A percentile compares a stretch with the other conserved stretches of the same genome.
Conservation (phyloP, 2,888 invertebrate genomes). For the Tachystola acroxantha region DNA sequence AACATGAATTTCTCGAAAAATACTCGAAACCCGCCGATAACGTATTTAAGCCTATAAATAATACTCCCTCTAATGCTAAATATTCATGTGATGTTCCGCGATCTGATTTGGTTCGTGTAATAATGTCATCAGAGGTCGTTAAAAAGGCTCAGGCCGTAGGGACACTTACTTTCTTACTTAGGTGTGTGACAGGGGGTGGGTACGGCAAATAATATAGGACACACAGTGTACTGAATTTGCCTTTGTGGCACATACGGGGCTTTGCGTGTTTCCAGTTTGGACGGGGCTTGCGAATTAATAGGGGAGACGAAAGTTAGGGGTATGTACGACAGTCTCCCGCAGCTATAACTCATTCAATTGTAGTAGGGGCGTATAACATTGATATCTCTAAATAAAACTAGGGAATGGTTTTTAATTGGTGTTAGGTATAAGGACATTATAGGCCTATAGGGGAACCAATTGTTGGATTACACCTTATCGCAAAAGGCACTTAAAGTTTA, state of each 20-base stretch:
- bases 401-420: too few relatives aligned
- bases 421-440: too few relatives aligned
- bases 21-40: too few relatives aligned
- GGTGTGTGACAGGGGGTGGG: constrained; percentile 9
- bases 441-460: not conserved
- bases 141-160: constrained; percentile 2
- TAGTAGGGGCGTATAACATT: too few relatives aligned
- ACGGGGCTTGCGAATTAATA: not conserved
- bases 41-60: too few relatives aligned
- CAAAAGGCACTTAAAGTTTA: not conserved
- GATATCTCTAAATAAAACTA: too few relatives aligned
- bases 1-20: too few relatives aligned
- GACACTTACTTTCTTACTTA: too few relatives aligned
- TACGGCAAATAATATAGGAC: constrained; percentile 11
- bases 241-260: constrained; percentile 11
- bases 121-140: constrained; percentile 14
- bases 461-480: not conserved
- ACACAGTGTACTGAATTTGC: constrained; percentile 12
- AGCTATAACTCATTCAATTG: too few relatives aligned
- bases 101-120: constrained; percentile 25
- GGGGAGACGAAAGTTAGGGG: not conserved
- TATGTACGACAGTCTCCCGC: too few relatives aligned
- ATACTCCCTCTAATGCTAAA: too few relatives aligned
- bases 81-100: constrained; percentile 14
- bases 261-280: constrained; percentile 9